Percentiles rank a stretch among this genome's conserved stretches.
These are phyloP conservation scores for Lophotriccus pileatus DNA, from an alignment of 2,797 vertebrate species.

Conservation along the genomic window DNA sequence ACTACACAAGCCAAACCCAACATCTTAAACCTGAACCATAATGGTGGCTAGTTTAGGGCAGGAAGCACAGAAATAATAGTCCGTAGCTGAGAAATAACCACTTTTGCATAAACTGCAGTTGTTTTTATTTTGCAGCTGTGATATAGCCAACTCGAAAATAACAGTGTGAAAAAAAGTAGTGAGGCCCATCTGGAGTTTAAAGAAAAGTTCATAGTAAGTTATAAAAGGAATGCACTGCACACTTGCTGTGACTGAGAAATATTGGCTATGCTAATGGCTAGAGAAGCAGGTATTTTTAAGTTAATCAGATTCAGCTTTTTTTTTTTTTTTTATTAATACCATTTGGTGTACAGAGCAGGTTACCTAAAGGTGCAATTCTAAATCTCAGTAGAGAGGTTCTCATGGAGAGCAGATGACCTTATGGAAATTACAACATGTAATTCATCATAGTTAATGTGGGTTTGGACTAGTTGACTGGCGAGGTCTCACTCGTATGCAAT, in stretches of 20 bases:
- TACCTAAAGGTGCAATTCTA: background rate
- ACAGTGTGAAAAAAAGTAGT: background rate
- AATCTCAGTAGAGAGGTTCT: background rate
- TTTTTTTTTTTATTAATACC: background rate
- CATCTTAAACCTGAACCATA: background rate
- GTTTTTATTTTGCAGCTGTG: background rate
- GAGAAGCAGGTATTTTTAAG: background rate
- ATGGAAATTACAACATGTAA: background rate
- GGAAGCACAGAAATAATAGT: background rate
- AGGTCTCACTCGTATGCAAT: background rate
- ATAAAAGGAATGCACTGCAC: background rate
- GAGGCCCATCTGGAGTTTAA: background rate
- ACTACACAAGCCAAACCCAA: background rate
- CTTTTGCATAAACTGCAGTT: background rate
- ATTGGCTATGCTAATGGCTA: background rate
- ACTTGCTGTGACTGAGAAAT: background rate
- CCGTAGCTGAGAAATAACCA: background rate
- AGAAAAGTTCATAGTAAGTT: background rate
- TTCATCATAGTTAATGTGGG: background rate
- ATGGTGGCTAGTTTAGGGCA: background rate
- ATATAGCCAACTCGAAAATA: background rate
- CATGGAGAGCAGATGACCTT: background rate
- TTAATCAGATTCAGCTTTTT: constrained; percentile 46
- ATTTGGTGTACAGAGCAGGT: background rate
- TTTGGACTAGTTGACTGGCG: constrained; percentile 1